phyloP scores from a whole-genome alignment of 2,797 vertebrate species.

The Lemur catta region DNA sequence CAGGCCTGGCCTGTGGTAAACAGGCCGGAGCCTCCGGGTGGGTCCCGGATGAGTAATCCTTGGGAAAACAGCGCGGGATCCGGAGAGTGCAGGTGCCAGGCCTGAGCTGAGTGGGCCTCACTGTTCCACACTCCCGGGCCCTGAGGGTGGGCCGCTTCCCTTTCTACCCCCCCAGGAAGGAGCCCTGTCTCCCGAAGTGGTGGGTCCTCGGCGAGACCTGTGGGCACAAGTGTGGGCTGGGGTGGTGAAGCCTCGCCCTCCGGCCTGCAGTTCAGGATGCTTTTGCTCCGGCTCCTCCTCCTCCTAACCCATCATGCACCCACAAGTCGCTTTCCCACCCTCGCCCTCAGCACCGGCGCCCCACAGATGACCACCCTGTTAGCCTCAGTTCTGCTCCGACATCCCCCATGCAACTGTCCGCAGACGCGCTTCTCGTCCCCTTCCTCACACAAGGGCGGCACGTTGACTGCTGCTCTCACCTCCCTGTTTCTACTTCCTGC shows the following conservation, averaged over 20 bases:
- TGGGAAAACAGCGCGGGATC: not conserved
- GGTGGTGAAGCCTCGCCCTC: not conserved
- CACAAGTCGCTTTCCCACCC: not conserved
- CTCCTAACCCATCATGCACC: too few relatives aligned
- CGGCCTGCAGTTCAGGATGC: not conserved
- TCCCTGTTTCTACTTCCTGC: not conserved
- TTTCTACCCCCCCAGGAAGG: not conserved
- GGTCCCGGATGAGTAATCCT: not conserved
- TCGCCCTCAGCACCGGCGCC: not conserved
- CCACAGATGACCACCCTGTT: not conserved
- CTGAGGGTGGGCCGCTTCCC: too few relatives aligned
- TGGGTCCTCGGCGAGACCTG: not conserved
- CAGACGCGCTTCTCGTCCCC: not conserved
- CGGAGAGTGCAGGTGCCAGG: not conserved
- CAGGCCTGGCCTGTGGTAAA: not conserved
- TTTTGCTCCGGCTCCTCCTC: not conserved
- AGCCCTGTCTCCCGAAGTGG: not conserved
- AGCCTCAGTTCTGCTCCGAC: not conserved
- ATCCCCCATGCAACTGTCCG: accelerated
- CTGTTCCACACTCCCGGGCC: not conserved
- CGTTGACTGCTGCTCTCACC: not conserved
- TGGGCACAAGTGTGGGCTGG: not conserved
- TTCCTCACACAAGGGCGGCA: not conserved
- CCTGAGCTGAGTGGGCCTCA: not conserved
- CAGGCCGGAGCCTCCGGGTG: not conserved